phyloP scores from a whole-genome alignment of 2,888 invertebrate species.

The Drosophila kuntzei region DNA sequence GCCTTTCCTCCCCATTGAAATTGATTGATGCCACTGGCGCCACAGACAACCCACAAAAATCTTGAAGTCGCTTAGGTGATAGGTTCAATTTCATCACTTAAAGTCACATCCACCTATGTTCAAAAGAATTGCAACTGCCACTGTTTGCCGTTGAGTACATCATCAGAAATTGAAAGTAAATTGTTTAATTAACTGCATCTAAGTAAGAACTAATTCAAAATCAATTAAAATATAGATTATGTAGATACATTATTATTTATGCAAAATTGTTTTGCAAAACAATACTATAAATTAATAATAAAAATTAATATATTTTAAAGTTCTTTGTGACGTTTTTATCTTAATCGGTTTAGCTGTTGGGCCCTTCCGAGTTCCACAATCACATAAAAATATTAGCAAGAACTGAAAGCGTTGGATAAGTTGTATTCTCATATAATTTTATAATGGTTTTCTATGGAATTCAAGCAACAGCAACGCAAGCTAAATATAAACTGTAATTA shows the following conservation, averaged over 20 bases:
- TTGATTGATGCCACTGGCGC: slow-evolving; percentile 54
- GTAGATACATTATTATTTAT: background rate
- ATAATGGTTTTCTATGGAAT: no score
- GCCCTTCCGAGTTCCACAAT: background rate
- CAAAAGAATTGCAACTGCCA: slow-evolving; percentile 19
- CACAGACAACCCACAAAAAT: slow-evolving; percentile 36
- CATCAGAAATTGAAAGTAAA: background rate
- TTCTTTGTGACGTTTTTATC: no score
- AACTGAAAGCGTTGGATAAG: no score
- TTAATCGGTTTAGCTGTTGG: background rate
- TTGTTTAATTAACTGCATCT: no score
- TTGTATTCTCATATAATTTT: no score
- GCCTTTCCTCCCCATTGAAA: slow-evolving; percentile 20
- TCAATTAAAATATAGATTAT: background rate
- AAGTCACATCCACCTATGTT: slow-evolving; percentile 7
- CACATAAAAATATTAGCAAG: background rate
- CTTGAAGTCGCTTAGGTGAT: slow-evolving; percentile 14
- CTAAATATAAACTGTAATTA: no score
- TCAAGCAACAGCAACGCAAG: no score
- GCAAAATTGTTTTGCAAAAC: background rate
- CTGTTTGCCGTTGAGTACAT: background rate
- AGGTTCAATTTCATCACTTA: slow-evolving; percentile 28
- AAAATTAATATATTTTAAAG: no score
- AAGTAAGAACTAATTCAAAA: background rate
- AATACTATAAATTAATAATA: no score